These are phyloP conservation scores for Aleiodes testaceus DNA, from an alignment of 2,888 invertebrate genomes.

Conservation along the genomic window DNA sequence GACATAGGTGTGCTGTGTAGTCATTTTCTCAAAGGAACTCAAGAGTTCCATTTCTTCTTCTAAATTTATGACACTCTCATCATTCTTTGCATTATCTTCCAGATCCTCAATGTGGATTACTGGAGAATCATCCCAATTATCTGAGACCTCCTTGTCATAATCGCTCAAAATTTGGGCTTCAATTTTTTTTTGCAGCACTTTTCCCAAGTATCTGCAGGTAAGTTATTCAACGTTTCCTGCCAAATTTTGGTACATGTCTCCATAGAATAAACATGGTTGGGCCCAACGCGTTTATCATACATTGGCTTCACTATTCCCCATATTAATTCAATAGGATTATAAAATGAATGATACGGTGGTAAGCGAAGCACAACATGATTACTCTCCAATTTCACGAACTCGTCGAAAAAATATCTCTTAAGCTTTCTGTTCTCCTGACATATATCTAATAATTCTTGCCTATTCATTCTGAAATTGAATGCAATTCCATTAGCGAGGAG, in stretches of 20 bases:
- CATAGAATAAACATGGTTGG: neutral
- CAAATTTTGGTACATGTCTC: neutral
- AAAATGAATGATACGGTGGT: neutral
- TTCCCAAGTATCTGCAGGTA: neutral
- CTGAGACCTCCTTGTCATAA: neutral
- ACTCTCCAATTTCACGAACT: neutral
- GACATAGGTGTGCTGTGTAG: no score
- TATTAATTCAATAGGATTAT: neutral
- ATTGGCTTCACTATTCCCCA: neutral
- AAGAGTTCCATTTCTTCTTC: no score
- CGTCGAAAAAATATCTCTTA: neutral
- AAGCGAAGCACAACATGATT: neutral
- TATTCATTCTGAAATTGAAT: neutral
- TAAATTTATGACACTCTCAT: no score
- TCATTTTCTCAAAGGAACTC: no score
- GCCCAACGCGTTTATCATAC: neutral
- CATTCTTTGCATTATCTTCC: no score
- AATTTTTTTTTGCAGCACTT: neutral
- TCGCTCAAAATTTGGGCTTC: neutral
- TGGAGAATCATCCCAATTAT: no score
- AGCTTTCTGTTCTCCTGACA: neutral
- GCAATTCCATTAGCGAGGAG: neutral
- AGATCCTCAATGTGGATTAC: no score
- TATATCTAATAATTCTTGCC: neutral
- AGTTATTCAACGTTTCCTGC: neutral